These are phyloP conservation scores for Muscidifurax raptorellus DNA, from an alignment of 1,140 invertebrate species.

Conservation along the genomic window DNA sequence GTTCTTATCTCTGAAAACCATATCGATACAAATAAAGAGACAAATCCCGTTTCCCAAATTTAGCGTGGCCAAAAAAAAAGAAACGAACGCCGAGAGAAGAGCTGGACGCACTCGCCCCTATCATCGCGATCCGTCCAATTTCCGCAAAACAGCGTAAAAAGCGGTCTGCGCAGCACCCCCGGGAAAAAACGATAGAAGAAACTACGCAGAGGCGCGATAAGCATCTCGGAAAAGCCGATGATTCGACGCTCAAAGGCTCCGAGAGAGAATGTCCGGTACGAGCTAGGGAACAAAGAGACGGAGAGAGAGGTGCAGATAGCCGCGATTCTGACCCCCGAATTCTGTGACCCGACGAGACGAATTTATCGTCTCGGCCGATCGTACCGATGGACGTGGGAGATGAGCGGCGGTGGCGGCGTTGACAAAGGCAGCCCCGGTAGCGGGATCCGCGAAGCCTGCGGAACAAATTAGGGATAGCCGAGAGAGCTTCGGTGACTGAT, in stretches of 20 bases:
- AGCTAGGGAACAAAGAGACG: no score
- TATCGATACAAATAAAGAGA: slow-evolving; percentile 30
- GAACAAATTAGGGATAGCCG: neutral
- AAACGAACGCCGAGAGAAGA: neutral
- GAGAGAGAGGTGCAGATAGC: neutral
- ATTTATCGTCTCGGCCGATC: slow-evolving; percentile 39
- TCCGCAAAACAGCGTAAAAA: neutral
- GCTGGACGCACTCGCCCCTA: neutral
- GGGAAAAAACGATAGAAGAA: neutral
- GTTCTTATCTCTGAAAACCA: neutral
- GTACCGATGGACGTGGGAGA: neutral
- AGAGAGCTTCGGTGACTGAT: neutral
- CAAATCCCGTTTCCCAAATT: neutral
- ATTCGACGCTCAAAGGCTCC: slow-evolving; percentile 6
- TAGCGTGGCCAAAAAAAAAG: neutral
- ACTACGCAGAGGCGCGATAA: neutral
- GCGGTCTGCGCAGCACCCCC: no score
- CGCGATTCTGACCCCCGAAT: slow-evolving; percentile 12
- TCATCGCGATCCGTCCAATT: neutral
- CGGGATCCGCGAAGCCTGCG: neutral
- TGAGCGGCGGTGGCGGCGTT: neutral
- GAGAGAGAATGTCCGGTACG: neutral
- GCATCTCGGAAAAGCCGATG: slow-evolving; percentile 15
- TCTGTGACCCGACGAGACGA: slow-evolving; percentile 31
- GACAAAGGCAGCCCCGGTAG: neutral